Evolutionary conservation across 2,797 vertebrate genomes (phyloP), one percentile per base, ranked within the genome.

Genomic region (Okamejei kenojei): DNA sequence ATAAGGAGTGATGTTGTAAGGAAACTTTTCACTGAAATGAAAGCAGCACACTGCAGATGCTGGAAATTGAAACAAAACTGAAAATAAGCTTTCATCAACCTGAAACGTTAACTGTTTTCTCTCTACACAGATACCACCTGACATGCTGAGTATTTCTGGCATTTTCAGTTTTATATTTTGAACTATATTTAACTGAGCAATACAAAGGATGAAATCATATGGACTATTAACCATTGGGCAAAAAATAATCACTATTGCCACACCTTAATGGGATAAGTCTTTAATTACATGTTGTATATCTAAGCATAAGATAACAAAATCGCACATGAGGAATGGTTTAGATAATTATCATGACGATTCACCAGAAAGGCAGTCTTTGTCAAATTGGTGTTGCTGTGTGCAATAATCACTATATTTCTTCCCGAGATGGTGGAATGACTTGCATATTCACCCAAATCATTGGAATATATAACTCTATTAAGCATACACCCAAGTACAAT

Each of bases 171-270:
- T 74, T 21, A 71, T 7, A 21, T 74, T 74, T 74, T 26, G 71
- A 74, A 74, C 4, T 74, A 21, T 54, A 21, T 74, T 23, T 54
- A 23, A 26, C 26, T 54, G 38, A 76, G 73, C 9, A 54, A 71
- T 4, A 74, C 23, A 58, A 38, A 92, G 35, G 45, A 9, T 71
- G n/a, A 88, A 88, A 68, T 1, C n/a, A 65, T 8, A 0, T 10
- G 45, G 26, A 35, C n/a, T 11, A 6, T 19, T 54, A 91, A 71
- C 15, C 38, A 90, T 9, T 23, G 13, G 35, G 35, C 26, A 11
- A 91, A 74, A 86, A 74, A 73, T 92, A 74, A 92, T 26, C 32
- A 90, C 7, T 21, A 45, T 88, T 84, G 81, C 4, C 54, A 82
- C 45, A 23, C 19, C 45, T 38, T 74, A 17, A 73, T 73, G 29